phyloP scores from a whole-genome alignment of 2,113 vertebrate species.

The Anolis carolinensis region DNA sequence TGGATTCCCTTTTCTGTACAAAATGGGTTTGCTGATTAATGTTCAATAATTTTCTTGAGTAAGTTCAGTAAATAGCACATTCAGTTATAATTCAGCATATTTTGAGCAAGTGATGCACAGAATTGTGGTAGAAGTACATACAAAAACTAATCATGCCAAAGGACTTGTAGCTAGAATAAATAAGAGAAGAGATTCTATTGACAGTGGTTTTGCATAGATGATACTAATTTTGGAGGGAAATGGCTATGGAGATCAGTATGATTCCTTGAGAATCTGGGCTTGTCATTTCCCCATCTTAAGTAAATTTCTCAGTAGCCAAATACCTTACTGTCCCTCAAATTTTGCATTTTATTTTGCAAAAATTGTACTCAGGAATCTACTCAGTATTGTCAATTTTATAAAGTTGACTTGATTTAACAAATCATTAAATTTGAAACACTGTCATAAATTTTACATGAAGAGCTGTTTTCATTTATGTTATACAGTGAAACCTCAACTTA shows the following conservation, averaged over 20 bases:
- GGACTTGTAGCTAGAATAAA: constrained; percentile 41
- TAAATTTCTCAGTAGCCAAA: constrained; percentile 13
- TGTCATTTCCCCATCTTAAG: background rate
- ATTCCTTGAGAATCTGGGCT: background rate
- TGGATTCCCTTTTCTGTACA: no score
- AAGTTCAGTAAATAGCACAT: background rate
- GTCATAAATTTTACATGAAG: constrained; percentile 17
- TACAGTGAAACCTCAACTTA: no score
- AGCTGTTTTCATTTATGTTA: constrained; percentile 38
- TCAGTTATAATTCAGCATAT: background rate
- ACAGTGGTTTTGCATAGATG: background rate
- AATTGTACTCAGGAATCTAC: constrained; percentile 27
- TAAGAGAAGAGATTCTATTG: constrained; percentile 44
- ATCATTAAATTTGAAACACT: constrained; percentile 39
- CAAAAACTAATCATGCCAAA: constrained; percentile 32
- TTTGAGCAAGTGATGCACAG: background rate
- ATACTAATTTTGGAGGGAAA: background rate
- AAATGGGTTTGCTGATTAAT: background rate
- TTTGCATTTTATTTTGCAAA: constrained; percentile 8
- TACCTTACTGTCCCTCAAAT: constrained; percentile 13
- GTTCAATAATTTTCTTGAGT: background rate
- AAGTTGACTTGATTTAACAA: constrained; percentile 33
- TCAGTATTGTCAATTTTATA: constrained; percentile 36
- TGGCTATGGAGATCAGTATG: background rate
- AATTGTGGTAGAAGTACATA: background rate